Evolutionary conservation across 1,140 invertebrate genomes (phyloP).

Genomic region (Trialeurodes vaporariorum): DNA sequence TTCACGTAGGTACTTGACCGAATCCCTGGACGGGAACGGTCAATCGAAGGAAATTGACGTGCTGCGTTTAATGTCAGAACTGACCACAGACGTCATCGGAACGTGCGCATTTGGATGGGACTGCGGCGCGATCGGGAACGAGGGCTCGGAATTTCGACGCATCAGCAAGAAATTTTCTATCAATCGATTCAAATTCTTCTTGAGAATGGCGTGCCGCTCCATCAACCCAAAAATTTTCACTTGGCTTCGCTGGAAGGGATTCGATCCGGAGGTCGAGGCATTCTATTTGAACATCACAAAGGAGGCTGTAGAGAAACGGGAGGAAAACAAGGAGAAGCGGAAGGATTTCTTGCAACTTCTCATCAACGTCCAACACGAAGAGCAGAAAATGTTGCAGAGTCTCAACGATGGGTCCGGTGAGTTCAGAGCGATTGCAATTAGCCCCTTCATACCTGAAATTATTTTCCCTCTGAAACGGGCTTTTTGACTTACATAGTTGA

Average conservation of each 20-base stretch:
- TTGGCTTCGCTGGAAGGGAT: background rate
- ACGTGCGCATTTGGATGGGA: background rate
- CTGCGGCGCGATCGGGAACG: conserved; percentile 33
- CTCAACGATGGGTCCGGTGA: too few species aligned
- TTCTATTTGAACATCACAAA: conserved; percentile 25
- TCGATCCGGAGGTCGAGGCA: conserved; percentile 15
- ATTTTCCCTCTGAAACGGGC: too few species aligned
- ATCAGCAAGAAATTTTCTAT: conserved; percentile 26
- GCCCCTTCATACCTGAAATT: too few species aligned
- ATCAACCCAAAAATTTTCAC: background rate
- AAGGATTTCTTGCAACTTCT: too few species aligned
- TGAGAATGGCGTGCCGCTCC: conserved; percentile 1
- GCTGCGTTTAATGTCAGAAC: conserved; percentile 4
- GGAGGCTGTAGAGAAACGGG: conserved; percentile 25
- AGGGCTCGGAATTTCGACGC: conserved; percentile 39
- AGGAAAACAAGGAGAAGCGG: conserved; percentile 22
- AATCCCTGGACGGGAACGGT: conserved; percentile 23
- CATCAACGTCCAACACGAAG: conserved; percentile 16
- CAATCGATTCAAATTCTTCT: conserved; percentile 6
- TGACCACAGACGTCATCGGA: conserved; percentile 5
- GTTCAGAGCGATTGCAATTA: too few species aligned
- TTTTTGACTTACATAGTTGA: too few species aligned
- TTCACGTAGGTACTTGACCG: conserved; percentile 29
- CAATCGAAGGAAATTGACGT: background rate
- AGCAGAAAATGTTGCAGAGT: too few species aligned